Conservation (phyloP, 2,888 invertebrate genomes). For the Plebejus melissa region DNA sequence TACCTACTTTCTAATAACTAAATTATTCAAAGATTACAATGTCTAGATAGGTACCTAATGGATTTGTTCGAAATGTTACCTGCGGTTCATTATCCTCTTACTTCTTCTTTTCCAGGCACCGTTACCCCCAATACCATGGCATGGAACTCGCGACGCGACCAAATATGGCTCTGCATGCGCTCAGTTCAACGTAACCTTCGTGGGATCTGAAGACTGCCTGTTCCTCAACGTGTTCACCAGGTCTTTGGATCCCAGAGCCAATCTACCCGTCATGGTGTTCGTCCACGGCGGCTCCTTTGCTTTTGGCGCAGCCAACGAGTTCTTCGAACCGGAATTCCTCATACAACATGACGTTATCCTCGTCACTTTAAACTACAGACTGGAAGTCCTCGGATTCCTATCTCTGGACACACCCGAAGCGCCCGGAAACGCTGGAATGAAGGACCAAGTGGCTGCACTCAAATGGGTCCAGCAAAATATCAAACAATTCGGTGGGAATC, state of each 20-base stretch:
- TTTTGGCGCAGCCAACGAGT: constrained; percentile 49
- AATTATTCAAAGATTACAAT: too few relatives aligned
- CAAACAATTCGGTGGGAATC: constrained; percentile 48
- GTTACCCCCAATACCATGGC: constrained; percentile 46
- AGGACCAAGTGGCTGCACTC: constrained; percentile 52
- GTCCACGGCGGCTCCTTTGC: constrained; percentile 57
- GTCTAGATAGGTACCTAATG: too few relatives aligned
- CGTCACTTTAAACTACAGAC: constrained; percentile 59
- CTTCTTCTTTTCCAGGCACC: constrained; percentile 48
- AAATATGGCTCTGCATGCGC: constrained; percentile 51
- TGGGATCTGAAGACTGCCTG: constrained; percentile 52
- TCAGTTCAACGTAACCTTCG: constrained; percentile 44
- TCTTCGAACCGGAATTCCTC: constrained; percentile 53
- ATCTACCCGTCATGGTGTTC: constrained; percentile 57
- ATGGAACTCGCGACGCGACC: constrained; percentile 47
- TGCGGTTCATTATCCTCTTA: background rate
- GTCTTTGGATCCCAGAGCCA: constrained; percentile 38
- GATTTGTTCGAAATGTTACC: too few relatives aligned
- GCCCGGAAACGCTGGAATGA: constrained; percentile 56
- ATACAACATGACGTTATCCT: constrained; percentile 55
- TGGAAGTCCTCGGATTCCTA: constrained; percentile 53
- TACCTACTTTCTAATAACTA: too few relatives aligned
- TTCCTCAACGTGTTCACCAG: constrained; percentile 53
- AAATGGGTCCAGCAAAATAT: constrained; percentile 51
- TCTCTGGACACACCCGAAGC: constrained; percentile 50